Evolutionary conservation across 2,797 vertebrate genomes (phyloP).

Genomic region (Heterohyrax brucei): DNA sequence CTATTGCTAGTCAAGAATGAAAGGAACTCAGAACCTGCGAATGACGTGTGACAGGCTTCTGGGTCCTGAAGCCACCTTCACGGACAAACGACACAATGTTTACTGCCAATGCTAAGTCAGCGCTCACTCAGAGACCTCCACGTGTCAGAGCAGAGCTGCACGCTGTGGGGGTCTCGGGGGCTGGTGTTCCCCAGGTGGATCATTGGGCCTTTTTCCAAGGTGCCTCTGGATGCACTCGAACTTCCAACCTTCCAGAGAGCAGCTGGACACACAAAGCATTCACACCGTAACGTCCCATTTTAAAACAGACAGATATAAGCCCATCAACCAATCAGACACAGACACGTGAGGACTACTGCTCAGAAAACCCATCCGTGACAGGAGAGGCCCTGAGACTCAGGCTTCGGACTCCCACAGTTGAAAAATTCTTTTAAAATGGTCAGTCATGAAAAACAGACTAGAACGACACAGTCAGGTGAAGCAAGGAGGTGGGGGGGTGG

Average conservation of each 20-base stretch:
- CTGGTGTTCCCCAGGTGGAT: too few species aligned
- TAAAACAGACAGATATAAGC: background rate
- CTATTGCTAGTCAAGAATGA: background rate
- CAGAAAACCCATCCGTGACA: background rate
- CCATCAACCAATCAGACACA: background rate
- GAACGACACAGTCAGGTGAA: too few species aligned
- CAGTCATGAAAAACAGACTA: background rate
- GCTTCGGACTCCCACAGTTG: background rate
- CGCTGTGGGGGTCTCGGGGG: too few species aligned
- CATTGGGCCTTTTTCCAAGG: too few species aligned
- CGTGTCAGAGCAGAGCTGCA: too few species aligned
- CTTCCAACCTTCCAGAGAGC: too few species aligned
- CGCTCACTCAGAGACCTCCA: too few species aligned
- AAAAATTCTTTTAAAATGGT: background rate
- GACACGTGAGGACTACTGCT: background rate
- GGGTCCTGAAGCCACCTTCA: constrained; percentile 4
- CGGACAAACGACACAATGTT: constrained; percentile 44
- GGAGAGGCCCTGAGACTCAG: too few species aligned
- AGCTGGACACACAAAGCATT: too few species aligned
- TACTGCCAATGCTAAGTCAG: too few species aligned
- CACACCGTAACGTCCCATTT: too few species aligned
- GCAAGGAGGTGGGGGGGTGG: background rate
- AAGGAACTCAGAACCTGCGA: background rate
- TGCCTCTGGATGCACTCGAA: too few species aligned
- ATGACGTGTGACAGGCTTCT: background rate